Conservation (phyloP, 37 sponge, comb jelly and placozoan genomes). For the Hexactinellida sp. region DNA sequence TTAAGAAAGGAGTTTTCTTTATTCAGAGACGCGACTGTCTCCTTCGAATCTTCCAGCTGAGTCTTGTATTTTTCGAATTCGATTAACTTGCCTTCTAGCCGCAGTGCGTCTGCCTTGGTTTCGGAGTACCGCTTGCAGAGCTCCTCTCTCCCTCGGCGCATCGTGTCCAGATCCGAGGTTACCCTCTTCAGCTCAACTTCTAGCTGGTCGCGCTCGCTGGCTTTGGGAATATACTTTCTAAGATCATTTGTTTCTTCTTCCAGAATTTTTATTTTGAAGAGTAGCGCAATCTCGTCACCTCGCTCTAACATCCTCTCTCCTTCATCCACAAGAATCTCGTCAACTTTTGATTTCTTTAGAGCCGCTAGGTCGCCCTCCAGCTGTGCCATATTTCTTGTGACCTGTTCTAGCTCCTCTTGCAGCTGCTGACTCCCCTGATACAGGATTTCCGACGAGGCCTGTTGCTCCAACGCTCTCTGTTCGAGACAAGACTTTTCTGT, state of each 20-base stretch:
- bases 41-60: background rate
- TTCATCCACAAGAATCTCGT: background rate
- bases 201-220: background rate
- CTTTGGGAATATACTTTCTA: background rate
- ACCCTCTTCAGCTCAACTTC: background rate
- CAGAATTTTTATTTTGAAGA: background rate
- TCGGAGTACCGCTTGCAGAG: background rate
- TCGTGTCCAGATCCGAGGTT: background rate
- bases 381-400: background rate
- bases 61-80: background rate
- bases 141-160: background rate
- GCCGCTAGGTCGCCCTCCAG: background rate
- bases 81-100: background rate
- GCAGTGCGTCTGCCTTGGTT: background rate
- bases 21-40: background rate
- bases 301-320: background rate
- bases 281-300: background rate
- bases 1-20: background rate
- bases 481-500: background rate
- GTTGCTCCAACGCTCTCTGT: background rate
- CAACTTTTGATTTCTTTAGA: background rate
- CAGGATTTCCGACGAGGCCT: background rate
- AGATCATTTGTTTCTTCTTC: background rate
- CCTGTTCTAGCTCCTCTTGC: background rate
- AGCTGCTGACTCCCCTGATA: background rate